Percentiles rank a stretch among this genome's conserved stretches.
phyloP scores from a whole-genome alignment of 1,140 invertebrate genomes.

The Andrena cerasifolii region DNA sequence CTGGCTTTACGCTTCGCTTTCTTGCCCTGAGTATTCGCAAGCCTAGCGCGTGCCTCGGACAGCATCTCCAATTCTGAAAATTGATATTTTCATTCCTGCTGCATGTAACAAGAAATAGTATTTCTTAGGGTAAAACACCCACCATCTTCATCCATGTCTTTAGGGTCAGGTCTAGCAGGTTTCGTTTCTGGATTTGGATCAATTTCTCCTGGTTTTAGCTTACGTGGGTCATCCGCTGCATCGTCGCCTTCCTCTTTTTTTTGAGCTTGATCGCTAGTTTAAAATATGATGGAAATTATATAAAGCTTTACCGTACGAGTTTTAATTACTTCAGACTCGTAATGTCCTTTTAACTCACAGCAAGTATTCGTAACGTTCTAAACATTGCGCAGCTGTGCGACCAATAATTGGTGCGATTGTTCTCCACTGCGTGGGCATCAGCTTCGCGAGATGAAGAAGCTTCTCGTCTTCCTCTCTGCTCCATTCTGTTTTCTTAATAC shows the following conservation, averaged over 20 bases:
- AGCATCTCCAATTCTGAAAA: slow-evolving; percentile 97
- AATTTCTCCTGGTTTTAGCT: slow-evolving; percentile 99
- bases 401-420: slow-evolving; percentile 99
- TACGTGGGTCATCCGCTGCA: slow-evolving; percentile 95
- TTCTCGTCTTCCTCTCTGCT: slow-evolving; percentile 99
- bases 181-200: slow-evolving; percentile 99
- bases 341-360: slow-evolving; percentile 86
- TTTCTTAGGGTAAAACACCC: slow-evolving; percentile 40
- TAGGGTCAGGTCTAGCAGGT: slow-evolving; percentile 99
- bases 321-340: background rate
- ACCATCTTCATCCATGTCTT: slow-evolving; percentile 99
- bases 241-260: slow-evolving; percentile 98
- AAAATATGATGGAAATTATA: slow-evolving; percentile 19
- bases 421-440: slow-evolving; percentile 99
- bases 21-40: slow-evolving; percentile 99
- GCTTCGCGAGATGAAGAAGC: slow-evolving; percentile 97
- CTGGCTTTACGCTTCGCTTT: slow-evolving; percentile 99
- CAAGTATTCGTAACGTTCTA: slow-evolving; percentile 98
- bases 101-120: slow-evolving; percentile 11
- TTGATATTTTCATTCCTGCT: slow-evolving; percentile 27
- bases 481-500: slow-evolving; percentile 99
- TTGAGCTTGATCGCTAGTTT: slow-evolving; percentile 96
- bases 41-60: slow-evolving; percentile 97
- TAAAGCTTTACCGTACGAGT: background rate
- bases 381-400: slow-evolving; percentile 98